Percentiles rank a stretch among this genome's conserved stretches.
phyloP scores from a whole-genome alignment of 1,140 invertebrate genomes.

The Sinella curviseta region DNA sequence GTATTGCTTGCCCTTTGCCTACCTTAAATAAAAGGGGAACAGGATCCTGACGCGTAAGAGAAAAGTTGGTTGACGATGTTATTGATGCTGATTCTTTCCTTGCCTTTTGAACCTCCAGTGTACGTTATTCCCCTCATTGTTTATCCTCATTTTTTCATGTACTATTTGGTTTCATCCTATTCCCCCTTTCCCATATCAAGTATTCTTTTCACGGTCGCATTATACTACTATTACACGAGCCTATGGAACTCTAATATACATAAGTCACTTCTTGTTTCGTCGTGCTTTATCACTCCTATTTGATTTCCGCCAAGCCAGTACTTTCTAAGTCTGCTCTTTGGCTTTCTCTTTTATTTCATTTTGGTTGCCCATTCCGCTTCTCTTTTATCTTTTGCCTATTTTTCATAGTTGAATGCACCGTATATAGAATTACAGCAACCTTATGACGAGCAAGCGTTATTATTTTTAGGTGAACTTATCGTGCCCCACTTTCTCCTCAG shows the following conservation, averaged over 20 bases:
- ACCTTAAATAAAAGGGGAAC: too few relatives aligned
- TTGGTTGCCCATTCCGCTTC: not conserved
- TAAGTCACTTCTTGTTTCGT: not conserved
- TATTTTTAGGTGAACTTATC: too few relatives aligned
- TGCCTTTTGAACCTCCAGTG: not conserved
- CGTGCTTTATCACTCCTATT: too few relatives aligned
- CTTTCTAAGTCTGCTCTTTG: not conserved
- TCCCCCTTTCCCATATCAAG: not conserved
- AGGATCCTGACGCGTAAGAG: too few relatives aligned
- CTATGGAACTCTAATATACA: not conserved
- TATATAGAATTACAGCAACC: too few relatives aligned
- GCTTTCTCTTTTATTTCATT: not conserved
- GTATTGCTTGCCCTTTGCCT: too few relatives aligned
- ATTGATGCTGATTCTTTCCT: constrained; percentile 3
- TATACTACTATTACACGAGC: not conserved
- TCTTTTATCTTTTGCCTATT: not conserved
- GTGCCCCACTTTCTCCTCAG: too few relatives aligned
- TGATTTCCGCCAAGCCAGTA: not conserved
- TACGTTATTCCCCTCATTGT: not conserved
- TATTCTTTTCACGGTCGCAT: not conserved
- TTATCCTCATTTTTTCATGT: not conserved
- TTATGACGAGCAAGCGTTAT: too few relatives aligned
- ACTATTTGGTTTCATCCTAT: too few relatives aligned
- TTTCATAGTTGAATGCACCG: too few relatives aligned
- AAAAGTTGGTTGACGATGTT: too few relatives aligned